A percentile compares a stretch with the other conserved stretches of the same genome.
phyloP scores from a whole-genome alignment of 2,113 vertebrate genomes.

The Crypturellus undulatus region DNA sequence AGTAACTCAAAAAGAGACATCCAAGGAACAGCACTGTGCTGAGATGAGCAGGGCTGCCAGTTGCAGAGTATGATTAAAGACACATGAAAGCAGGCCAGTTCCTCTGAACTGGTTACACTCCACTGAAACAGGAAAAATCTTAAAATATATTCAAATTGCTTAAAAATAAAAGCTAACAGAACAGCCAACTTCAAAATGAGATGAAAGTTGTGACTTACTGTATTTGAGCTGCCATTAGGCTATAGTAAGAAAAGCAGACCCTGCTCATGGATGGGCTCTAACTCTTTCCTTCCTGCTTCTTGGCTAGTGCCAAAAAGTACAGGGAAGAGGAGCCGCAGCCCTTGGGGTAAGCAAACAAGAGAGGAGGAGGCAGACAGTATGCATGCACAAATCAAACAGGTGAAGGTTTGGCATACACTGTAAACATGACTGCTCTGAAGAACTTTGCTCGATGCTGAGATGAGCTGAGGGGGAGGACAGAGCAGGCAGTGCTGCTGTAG shows the following conservation, averaged over 20 bases:
- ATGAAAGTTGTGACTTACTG: not conserved
- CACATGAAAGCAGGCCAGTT: not conserved
- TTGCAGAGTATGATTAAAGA: not conserved
- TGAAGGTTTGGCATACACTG: not conserved
- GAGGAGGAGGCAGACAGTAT: not conserved
- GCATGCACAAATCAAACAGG: not conserved
- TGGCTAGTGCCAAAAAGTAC: not conserved
- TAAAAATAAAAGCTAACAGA: not conserved
- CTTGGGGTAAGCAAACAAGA: not conserved
- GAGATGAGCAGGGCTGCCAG: not conserved
- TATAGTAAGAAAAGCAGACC: not conserved
- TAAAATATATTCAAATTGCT: not conserved
- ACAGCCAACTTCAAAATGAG: not conserved
- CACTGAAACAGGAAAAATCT: not conserved
- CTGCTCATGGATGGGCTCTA: not conserved
- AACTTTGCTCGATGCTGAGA: not conserved
- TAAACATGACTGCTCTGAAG: not conserved
- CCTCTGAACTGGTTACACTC: not conserved
- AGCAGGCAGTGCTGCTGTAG: not conserved
- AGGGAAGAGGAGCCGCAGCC: not conserved
- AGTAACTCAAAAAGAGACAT: not conserved
- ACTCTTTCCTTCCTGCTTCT: not conserved
- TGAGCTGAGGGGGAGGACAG: not conserved
- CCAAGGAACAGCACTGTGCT: not conserved
- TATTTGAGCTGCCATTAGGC: not conserved